A percentile compares a stretch with the other conserved stretches of the same genome.
These are phyloP conservation scores for Siniperca chuatsi DNA, from an alignment of 2,113 vertebrate genomes.

Conservation along the genomic window DNA sequence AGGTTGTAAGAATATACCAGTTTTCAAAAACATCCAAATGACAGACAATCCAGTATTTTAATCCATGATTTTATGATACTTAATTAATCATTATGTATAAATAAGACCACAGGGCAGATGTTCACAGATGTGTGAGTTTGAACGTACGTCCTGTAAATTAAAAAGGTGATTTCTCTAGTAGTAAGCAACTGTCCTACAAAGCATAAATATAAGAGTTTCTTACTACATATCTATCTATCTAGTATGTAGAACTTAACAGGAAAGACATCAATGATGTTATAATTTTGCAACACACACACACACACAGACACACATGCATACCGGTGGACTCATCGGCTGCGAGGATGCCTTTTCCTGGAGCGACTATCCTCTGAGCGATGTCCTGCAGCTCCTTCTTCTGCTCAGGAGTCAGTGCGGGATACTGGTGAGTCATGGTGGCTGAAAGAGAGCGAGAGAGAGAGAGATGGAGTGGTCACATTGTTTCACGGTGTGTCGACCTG, in stretches of 20 bases:
- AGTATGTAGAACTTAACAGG: background rate
- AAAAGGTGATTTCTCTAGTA: no score
- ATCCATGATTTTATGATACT: no score
- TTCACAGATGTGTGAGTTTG: no score
- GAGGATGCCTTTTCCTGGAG: slow-evolving; percentile 95
- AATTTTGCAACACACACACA: background rate
- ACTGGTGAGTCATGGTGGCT: slow-evolving; percentile 93
- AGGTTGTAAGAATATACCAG: background rate
- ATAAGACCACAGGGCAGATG: no score
- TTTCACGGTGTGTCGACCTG: background rate
- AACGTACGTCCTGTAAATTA: no score
- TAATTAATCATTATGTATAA: no score
- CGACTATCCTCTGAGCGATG: slow-evolving; percentile 91
- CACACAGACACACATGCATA: slow-evolving; percentile 67
- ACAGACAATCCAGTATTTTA: no score
- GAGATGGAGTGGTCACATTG: slow-evolving; percentile 23
- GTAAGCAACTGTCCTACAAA: no score
- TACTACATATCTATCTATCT: no score
- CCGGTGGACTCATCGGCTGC: slow-evolving; percentile 98
- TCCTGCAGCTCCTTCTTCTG: slow-evolving; percentile 97
- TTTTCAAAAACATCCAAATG: no score
- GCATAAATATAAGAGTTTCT: no score
- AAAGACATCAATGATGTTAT: background rate
- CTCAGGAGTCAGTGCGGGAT: slow-evolving; percentile 91
- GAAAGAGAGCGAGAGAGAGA: slow-evolving; percentile 43